Conservation (phyloP, 1,140 invertebrate species). For the Papilio aristodemus region DNA sequence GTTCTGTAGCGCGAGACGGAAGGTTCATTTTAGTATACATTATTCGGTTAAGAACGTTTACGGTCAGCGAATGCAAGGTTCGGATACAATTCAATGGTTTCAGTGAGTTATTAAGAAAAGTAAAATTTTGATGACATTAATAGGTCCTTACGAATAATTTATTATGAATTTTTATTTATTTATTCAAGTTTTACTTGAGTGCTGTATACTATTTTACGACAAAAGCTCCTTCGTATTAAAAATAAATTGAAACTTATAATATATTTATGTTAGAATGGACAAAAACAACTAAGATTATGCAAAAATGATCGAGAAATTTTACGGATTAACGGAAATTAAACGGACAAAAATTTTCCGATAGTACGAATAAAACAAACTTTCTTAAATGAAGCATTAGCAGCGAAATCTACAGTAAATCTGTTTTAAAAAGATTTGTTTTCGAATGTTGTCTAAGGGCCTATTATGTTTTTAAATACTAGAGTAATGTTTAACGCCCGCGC, state of each 20-base stretch:
- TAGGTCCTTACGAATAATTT: background rate
- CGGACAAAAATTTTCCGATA: no score
- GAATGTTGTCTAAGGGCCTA: background rate
- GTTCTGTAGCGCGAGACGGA: conserved; percentile 15
- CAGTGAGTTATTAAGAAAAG: background rate
- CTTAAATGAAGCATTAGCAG: no score
- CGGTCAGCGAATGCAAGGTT: background rate
- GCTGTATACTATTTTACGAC: background rate
- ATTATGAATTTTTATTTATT: no score
- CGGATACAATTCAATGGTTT: background rate
- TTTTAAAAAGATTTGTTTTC: no score
- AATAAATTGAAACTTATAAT: no score
- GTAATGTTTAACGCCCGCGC: conserved; percentile 36
- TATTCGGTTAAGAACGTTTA: background rate
- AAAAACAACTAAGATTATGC: no score
- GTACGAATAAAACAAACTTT: no score
- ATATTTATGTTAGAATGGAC: no score
- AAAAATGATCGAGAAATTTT: no score
- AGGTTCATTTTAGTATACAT: conserved; percentile 26
- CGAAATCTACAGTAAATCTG: no score
- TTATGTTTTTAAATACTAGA: background rate
- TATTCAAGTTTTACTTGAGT: background rate
- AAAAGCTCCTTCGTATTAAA: no score
- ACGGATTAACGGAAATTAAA: no score
- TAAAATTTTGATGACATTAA: background rate